Evolutionary conservation across 1,140 invertebrate genomes (phyloP).

Genomic region (Lithobius niger): DNA sequence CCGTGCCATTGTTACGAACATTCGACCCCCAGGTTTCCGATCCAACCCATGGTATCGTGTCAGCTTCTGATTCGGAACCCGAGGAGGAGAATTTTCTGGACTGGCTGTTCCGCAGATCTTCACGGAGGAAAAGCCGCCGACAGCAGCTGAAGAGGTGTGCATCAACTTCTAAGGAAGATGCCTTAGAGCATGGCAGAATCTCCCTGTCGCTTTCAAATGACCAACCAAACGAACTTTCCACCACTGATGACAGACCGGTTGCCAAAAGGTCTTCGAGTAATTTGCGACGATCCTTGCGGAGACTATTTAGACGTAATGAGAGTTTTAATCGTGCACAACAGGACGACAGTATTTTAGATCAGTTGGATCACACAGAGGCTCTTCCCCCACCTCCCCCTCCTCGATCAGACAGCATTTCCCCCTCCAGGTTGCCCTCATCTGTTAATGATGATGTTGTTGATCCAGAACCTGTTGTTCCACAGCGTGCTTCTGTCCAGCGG

Average conservation of each 20-base stretch:
- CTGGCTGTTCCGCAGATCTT: not conserved
- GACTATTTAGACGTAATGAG: not conserved
- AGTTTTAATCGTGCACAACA: slow-evolving; percentile 1
- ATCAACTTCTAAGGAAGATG: not conserved
- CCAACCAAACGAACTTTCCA: not conserved
- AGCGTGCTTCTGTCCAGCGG: not conserved
- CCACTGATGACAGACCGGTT: not conserved
- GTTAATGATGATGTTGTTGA: not conserved
- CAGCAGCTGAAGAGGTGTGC: not conserved
- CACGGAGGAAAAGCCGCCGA: not conserved
- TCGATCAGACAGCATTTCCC: not conserved
- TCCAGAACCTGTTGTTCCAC: not conserved
- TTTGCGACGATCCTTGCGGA: not conserved
- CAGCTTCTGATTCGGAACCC: not conserved
- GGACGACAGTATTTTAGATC: not conserved
- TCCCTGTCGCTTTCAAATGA: not conserved
- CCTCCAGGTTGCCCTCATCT: not conserved
- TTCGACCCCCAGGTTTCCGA: no score
- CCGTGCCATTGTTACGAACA: no score
- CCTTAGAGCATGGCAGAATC: not conserved
- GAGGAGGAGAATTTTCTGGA: not conserved
- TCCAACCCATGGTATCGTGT: no score
- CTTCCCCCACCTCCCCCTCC: not conserved
- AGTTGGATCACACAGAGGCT: not conserved
- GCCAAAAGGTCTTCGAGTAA: not conserved